Conservation (phyloP, 2,888 invertebrate genomes). For the Sipha maydis region DNA sequence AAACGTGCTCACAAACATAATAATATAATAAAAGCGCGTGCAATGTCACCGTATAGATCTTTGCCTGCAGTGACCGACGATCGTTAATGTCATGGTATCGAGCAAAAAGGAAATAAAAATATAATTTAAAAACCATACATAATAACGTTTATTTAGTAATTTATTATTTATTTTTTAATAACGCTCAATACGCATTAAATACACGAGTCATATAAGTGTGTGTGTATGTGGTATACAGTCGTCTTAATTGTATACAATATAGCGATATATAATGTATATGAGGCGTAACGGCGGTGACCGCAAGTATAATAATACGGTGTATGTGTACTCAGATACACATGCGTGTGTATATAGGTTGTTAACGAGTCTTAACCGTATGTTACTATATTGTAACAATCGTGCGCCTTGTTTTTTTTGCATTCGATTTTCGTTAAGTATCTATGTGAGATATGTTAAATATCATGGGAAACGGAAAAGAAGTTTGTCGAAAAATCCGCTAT, state of each 20-base stretch:
- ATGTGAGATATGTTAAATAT: too few relatives aligned
- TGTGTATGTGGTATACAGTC: background rate
- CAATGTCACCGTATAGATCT: slow-evolving; percentile 27
- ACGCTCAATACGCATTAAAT: background rate
- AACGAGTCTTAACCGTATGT: too few relatives aligned
- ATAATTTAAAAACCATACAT: background rate
- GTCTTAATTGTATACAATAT: background rate
- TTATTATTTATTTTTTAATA: background rate
- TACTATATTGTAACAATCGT: too few relatives aligned
- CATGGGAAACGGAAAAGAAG: too few relatives aligned
- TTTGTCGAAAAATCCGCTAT: too few relatives aligned
- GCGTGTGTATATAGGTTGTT: too few relatives aligned
- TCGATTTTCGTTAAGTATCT: too few relatives aligned
- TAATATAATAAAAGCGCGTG: slow-evolving; percentile 24
- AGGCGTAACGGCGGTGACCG: too few relatives aligned
- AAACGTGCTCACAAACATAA: background rate
- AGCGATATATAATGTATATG: too few relatives aligned
- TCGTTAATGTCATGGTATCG: slow-evolving; percentile 8
- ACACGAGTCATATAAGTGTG: background rate
- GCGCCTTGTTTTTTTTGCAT: too few relatives aligned
- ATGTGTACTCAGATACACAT: too few relatives aligned
- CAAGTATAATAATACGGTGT: too few relatives aligned
- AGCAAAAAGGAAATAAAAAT: background rate
- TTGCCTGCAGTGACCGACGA: background rate
- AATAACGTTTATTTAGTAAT: background rate